phyloP scores from a whole-genome alignment of 2,113 vertebrate species.

The Steatornis caripensis region DNA sequence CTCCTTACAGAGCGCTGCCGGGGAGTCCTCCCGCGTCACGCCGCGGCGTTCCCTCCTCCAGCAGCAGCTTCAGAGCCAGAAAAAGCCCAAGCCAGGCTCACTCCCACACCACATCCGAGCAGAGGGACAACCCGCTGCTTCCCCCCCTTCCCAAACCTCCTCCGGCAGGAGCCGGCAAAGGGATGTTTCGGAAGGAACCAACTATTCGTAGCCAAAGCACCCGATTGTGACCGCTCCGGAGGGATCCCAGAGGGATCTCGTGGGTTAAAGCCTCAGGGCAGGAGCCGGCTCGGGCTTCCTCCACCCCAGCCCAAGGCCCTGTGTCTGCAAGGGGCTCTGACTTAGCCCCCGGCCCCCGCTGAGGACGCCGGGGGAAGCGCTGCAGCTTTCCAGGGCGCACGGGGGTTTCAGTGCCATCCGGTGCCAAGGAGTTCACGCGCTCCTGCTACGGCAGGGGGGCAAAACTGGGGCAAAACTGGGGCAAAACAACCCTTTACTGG shows the following conservation, averaged over 20 bases:
- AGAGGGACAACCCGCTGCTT: not conserved
- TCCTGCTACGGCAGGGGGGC: not conserved
- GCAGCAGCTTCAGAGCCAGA: not conserved
- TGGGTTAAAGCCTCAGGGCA: fast-evolving
- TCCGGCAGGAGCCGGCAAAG: not conserved
- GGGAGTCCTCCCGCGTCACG: not conserved
- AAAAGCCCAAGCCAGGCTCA: not conserved
- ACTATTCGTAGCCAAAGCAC: fast-evolving
- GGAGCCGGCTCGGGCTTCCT: not conserved
- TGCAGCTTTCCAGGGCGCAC: not conserved
- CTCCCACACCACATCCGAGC: not conserved
- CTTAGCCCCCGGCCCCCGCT: not conserved
- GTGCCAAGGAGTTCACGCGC: not conserved
- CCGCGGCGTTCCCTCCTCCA: not conserved
- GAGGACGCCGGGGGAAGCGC: not conserved
- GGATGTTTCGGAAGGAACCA: fast-evolving
- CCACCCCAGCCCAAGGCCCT: not conserved
- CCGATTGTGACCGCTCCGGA: fast-evolving
- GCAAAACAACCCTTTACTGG: not conserved
- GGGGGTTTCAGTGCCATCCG: fast-evolving
- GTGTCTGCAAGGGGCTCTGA: not conserved
- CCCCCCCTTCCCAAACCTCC: not conserved
- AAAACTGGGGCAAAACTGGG: not conserved
- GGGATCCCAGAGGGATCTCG: too few relatives aligned
- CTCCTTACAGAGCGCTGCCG: not conserved